Percentiles rank a stretch among this genome's conserved stretches.
These are phyloP conservation scores for Hestina assimilis DNA, from an alignment of 1,140 invertebrate species.

Conservation along the genomic window DNA sequence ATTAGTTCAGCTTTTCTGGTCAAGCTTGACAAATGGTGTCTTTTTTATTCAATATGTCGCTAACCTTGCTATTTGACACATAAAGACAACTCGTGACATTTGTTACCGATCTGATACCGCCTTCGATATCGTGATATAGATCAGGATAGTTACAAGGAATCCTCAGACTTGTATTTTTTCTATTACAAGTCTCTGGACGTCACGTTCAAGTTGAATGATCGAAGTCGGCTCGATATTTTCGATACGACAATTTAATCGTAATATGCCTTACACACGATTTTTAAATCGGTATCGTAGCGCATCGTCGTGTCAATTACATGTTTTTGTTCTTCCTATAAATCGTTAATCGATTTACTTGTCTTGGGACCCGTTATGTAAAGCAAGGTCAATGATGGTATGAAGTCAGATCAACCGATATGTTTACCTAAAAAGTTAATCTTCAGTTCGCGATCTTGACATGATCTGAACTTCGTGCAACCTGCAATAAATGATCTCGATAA, in stretches of 20 bases:
- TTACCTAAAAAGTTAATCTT: slow-evolving; percentile 61
- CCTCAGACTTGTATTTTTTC: slow-evolving; percentile 40
- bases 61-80: background rate
- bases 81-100: background rate
- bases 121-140: slow-evolving; percentile 37
- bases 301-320: slow-evolving; percentile 34
- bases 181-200: slow-evolving; percentile 50
- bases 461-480: slow-evolving; percentile 59
- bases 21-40: background rate
- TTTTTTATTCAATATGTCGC: background rate
- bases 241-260: slow-evolving; percentile 33
- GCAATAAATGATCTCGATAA: slow-evolving; percentile 41
- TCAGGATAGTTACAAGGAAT: slow-evolving; percentile 41
- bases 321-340: slow-evolving; percentile 33
- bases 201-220: slow-evolving; percentile 67
- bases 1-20: background rate
- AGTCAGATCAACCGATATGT: slow-evolving; percentile 59
- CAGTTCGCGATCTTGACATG: slow-evolving; percentile 58
- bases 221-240: slow-evolving; percentile 47
- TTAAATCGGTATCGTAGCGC: slow-evolving; percentile 28
- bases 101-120: background rate
- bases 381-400: slow-evolving; percentile 36
- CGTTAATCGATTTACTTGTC: slow-evolving; percentile 28
- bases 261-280: slow-evolving; percentile 30
- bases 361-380: slow-evolving; percentile 49